These are phyloP conservation scores for Nycticorax nycticorax DNA, from an alignment of 2,113 vertebrate genomes.

Conservation along the genomic window DNA sequence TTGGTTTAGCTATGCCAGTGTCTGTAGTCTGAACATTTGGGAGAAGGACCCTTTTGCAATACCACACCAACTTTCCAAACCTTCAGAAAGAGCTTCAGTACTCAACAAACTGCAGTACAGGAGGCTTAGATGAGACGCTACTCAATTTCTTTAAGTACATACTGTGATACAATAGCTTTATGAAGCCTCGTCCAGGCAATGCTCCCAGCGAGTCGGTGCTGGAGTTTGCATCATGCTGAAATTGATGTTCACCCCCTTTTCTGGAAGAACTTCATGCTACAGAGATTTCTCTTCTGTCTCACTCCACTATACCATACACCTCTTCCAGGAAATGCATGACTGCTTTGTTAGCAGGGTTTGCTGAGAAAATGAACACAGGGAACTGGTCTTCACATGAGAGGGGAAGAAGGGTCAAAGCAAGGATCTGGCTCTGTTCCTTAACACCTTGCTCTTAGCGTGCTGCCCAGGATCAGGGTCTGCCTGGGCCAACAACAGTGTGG, in stretches of 20 bases:
- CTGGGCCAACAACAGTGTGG: background rate
- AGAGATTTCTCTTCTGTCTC: background rate
- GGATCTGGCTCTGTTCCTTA: background rate
- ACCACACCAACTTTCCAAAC: background rate
- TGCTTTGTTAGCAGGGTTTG: background rate
- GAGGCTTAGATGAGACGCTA: background rate
- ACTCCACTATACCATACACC: background rate
- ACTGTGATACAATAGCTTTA: background rate
- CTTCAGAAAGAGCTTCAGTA: background rate
- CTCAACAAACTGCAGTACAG: background rate
- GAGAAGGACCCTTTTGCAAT: background rate
- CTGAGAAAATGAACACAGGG: background rate
- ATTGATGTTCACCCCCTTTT: background rate
- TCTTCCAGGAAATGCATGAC: background rate
- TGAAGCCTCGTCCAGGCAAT: background rate
- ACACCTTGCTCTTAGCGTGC: background rate
- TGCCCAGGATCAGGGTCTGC: background rate
- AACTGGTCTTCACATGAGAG: background rate
- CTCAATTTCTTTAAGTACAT: background rate
- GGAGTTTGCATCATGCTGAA: background rate
- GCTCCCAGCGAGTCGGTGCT: rapidly evolving
- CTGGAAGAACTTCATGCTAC: background rate
- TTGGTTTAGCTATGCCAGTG: background rate
- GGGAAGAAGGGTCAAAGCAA: background rate
- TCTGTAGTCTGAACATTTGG: background rate